Base-by-base conservation (phyloP, 1,140 invertebrate genomes). In the Habropoda laboriosa region DNA sequence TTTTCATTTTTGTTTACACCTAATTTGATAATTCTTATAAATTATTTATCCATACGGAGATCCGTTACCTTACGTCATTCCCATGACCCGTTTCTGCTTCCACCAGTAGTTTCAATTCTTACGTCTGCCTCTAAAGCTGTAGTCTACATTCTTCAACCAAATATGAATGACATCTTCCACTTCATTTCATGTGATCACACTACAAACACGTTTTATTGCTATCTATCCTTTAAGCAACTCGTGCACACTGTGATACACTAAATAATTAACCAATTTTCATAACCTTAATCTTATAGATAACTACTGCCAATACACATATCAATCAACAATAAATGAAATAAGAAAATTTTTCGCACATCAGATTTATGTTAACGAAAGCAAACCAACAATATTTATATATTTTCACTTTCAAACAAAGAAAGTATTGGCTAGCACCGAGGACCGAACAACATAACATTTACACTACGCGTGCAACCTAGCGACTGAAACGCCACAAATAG, bases 61-160 rank as follows among this genome's bases (percentile, higher is more conserved):
- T 91, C 88, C 88, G 89, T 91, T 92, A 91, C 89, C 91, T 92
- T 91, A 90, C 89, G 89, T 90, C 88, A 91, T 83, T 86, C 53
- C 80, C 79, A 80, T 86, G 87, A 89, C 82, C 83, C 55, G 60
- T 79, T 83, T 79, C 64, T 58, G 70, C 53, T 66, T 47, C 61
- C 49, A 63, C 67, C 76, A 49, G 49, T 32, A 82, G 77, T 76
- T 42, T 32, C 51, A 40, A 51, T 66, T 42, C 49, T 49, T 42
- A n/a, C 32, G 40, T 47, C 7, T 21, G 40, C 38, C 76, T 72
- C 58, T 85, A 80, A 85, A 78, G 77, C 85, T 88, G 87, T 86
- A 89, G 76, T 66, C 82, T 45, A 75, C 42, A 57, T 63, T 30
- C 72, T 40, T 47, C 55, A 51, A 53, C 32, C 40, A 64, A 81